These are phyloP conservation scores for Prolemur simus DNA, from an alignment of 2,113 vertebrate species.

Conservation along the genomic window DNA sequence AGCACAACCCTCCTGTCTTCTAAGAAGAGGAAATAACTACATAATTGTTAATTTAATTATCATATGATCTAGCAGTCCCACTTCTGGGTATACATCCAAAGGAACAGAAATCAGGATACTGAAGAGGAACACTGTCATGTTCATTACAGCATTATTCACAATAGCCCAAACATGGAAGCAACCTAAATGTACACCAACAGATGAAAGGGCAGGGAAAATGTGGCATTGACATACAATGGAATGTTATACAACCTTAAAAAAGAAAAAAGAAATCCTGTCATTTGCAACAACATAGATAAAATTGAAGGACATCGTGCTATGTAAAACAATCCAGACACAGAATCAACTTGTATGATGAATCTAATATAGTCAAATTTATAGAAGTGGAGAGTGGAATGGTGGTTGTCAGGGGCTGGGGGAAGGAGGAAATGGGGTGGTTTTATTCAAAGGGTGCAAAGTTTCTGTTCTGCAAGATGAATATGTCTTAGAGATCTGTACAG, in stretches of 20 bases:
- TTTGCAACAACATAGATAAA: neutral
- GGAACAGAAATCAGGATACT: no score
- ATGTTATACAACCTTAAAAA: neutral
- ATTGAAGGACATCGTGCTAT: neutral
- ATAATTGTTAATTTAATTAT: neutral
- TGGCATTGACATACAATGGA: fast-evolving
- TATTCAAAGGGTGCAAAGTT: neutral
- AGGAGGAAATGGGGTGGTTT: neutral
- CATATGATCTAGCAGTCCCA: neutral
- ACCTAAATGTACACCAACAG: neutral
- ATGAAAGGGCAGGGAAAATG: neutral
- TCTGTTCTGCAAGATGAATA: neutral
- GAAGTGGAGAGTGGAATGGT: neutral
- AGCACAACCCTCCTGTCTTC: neutral
- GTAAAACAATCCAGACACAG: neutral
- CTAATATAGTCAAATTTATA: neutral
- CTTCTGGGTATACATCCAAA: neutral
- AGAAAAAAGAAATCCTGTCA: neutral
- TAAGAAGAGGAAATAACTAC: neutral
- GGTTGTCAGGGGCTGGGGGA: neutral
- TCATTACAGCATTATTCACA: neutral
- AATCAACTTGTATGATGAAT: neutral
- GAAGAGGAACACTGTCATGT: neutral
- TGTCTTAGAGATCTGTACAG: neutral
- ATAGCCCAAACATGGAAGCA: neutral